Conservation (phyloP, 2,888 invertebrate species). For the Abrostola tripartita region DNA sequence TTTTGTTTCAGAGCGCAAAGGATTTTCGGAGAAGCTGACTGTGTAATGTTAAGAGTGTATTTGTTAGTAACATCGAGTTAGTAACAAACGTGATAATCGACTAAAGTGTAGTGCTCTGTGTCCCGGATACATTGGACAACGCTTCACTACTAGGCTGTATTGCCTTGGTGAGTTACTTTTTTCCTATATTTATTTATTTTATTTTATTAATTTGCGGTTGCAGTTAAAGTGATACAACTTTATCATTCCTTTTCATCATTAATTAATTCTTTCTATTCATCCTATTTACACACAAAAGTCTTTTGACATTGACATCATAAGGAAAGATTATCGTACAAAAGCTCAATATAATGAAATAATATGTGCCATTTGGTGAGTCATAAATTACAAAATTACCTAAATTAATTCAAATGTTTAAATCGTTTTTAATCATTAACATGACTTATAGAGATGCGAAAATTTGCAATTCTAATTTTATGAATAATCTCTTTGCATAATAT, state of each 20-base stretch:
- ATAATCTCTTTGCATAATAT: background rate
- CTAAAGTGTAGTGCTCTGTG: slow-evolving; percentile 69
- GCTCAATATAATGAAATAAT: no score
- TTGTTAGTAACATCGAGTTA: slow-evolving; percentile 46
- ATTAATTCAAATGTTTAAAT: background rate
- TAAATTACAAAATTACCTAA: no score
- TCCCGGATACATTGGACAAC: slow-evolving; percentile 66
- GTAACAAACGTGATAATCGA: slow-evolving; percentile 56
- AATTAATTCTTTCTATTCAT: no score
- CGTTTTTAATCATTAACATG: background rate
- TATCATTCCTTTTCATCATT: no score
- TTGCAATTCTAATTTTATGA: background rate
- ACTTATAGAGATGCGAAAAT: background rate
- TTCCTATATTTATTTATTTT: slow-evolving; percentile 10
- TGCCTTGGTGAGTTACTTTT: slow-evolving; percentile 77
- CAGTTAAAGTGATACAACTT: no score
- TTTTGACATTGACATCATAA: no score
- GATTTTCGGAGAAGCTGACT: slow-evolving; percentile 59
- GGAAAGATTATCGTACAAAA: no score
- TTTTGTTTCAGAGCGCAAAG: slow-evolving; percentile 72
- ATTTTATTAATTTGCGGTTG: background rate
- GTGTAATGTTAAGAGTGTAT: slow-evolving; percentile 56
- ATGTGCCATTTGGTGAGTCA: no score
- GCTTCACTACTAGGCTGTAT: slow-evolving; percentile 65
- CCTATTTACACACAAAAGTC: no score